phyloP scores from a whole-genome alignment of 1,140 invertebrate species.

The Zaprionus camerounensis region DNA sequence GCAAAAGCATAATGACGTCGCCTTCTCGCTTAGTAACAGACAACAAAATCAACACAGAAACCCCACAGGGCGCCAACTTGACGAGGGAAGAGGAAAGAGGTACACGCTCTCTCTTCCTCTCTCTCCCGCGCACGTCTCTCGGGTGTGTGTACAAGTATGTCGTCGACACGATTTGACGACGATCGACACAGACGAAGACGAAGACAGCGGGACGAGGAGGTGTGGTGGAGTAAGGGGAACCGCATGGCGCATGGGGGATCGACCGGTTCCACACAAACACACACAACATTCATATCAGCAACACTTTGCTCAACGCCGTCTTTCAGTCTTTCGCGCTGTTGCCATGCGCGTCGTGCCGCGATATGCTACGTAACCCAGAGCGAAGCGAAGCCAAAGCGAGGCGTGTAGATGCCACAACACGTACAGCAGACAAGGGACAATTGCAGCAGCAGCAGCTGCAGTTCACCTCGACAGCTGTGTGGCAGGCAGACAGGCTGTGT shows the following conservation, averaged over 20 bases:
- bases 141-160: slow-evolving; percentile 49
- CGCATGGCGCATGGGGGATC: not conserved
- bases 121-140: not conserved
- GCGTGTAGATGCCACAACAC: slow-evolving; percentile 15
- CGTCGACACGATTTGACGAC: slow-evolving; percentile 50
- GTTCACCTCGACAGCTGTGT: not conserved
- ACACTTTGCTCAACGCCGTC: slow-evolving; percentile 11
- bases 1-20: slow-evolving; percentile 57
- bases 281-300: slow-evolving; percentile 55
- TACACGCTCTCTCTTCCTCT: no score
- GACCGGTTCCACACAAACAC: slow-evolving; percentile 49
- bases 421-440: slow-evolving; percentile 35
- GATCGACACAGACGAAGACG: slow-evolving; percentile 46
- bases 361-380: slow-evolving; percentile 1
- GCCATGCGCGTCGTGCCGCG: slow-evolving; percentile 51
- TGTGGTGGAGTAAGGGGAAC: not conserved
- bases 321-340: slow-evolving; percentile 45
- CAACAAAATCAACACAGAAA: slow-evolving; percentile 17
- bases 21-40: slow-evolving; percentile 50
- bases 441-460: slow-evolving; percentile 40
- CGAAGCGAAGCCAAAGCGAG: slow-evolving; percentile 6
- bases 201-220: slow-evolving; percentile 2
- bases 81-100: not conserved
- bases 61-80: slow-evolving; percentile 16
- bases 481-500: slow-evolving; percentile 5